phyloP scores from a whole-genome alignment of 2,888 invertebrate species.

The Osedax fenrisi region DNA sequence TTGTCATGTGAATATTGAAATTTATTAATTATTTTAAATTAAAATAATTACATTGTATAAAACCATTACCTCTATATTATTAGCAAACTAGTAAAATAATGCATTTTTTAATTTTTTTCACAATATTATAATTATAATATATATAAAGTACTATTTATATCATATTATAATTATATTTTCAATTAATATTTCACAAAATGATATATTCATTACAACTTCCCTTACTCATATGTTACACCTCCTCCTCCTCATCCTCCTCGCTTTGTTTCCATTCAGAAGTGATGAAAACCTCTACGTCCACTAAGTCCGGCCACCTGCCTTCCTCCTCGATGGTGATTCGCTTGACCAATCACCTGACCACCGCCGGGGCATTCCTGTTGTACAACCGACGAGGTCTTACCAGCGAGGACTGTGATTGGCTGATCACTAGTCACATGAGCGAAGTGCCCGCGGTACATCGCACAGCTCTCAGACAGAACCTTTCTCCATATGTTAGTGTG shows the following conservation, averaged over 20 bases:
- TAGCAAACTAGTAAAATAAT: no score
- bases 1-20: no score
- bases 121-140: no score
- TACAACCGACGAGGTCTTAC: not conserved
- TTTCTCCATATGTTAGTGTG: not conserved
- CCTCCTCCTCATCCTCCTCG: not conserved
- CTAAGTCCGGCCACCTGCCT: not conserved
- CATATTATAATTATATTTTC: no score
- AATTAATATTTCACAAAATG: no score
- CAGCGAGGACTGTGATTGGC: not conserved
- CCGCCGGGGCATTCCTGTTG: not conserved
- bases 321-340: conserved; percentile 8
- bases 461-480: not conserved
- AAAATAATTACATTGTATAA: no score
- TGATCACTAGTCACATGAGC: not conserved
- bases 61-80: no score
- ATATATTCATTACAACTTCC: no score
- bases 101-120: no score
- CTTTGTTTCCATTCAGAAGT: no score
- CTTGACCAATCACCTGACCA: not conserved
- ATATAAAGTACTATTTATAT: no score
- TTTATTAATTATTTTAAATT: no score
- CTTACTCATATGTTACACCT: not conserved
- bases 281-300: not conserved
- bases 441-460: not conserved